Base-by-base conservation (phyloP, 92 coral and sea anemone species). In the Siderastrea radians region DNA sequence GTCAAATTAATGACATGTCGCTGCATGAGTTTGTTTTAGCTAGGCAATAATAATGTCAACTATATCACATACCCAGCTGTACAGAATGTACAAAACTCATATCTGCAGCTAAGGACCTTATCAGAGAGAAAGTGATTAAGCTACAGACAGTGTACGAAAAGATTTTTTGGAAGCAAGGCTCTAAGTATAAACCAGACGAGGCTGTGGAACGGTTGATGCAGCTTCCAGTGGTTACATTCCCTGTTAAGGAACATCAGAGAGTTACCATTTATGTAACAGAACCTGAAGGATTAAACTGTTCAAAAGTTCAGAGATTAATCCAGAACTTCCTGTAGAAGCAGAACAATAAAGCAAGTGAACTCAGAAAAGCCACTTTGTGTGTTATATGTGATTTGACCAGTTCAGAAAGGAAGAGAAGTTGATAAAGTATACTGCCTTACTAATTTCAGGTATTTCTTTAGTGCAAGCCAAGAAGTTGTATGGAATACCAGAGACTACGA, bases 371-470 rank as follows among this genome's bases (percentile, higher is more conserved):
- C 26, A 80, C 85, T 67, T 80, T 46, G 85, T 80, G 16, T 48
- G 59, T 80, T 43, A 80, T 65, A 45, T 87, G 91, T 52, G 74
- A 80, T 12, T 50, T 87, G 53, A 86, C 81, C 53, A 80, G 86
- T 72, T 60, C 91, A 73, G 91, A 87, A 72, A 6, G 16, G 86
- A 80, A 78, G 68, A 63, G 74, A 68, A 73, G 14, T 43, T 80
- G 61, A 80, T 79, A 19, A 87, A 73, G 80, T 87, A 87, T 61
- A 53, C 86, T 55, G 91, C 72, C 62, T 48, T 57, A 68, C 3
- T 38, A 79, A 71, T 79, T 43, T 74, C 67, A 19, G 75, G 83
- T 50, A 47, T 79, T 17, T 87, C 90, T 51, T 16, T 77, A 44
- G 79, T 58, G 48, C 13, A 72, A 58, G 91, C 91, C 46, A 73